phyloP scores from a whole-genome alignment of 2,113 vertebrate genomes.

The Phoxinus phoxinus region DNA sequence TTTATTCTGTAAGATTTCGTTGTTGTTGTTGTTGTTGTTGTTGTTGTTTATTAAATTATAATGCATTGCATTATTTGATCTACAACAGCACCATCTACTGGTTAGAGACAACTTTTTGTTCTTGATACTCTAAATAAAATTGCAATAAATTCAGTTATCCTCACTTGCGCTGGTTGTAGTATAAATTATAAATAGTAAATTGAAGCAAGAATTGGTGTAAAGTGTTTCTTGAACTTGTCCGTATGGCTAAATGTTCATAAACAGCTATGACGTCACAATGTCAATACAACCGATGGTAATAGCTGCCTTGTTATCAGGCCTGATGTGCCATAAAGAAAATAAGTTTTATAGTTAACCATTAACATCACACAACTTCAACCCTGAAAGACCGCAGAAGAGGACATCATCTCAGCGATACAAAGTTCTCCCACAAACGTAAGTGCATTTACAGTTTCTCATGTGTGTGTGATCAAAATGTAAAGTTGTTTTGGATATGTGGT shows the following conservation, averaged over 20 bases:
- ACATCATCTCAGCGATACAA: not conserved
- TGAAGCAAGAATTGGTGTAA: not conserved
- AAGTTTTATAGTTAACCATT: conserved; percentile 63
- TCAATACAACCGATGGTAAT: not conserved
- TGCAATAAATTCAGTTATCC: not conserved
- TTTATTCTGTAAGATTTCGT: not conserved
- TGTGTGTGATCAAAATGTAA: not conserved
- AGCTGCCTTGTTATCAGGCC: not conserved
- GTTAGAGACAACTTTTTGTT: not conserved
- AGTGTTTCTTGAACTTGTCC: not conserved
- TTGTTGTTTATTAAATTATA: not conserved
- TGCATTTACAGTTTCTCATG: not conserved
- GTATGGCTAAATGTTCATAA: not conserved
- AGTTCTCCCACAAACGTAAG: conserved; percentile 56
- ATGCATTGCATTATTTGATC: not conserved
- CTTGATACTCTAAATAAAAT: not conserved
- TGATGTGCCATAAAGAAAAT: conserved; percentile 69
- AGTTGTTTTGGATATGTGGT: not conserved
- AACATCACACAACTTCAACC: conserved; percentile 70
- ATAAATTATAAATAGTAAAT: not conserved
- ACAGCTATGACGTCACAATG: not conserved
- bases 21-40: too few species aligned
- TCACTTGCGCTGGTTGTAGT: not conserved
- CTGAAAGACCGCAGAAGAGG: not conserved
- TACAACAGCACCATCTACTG: conserved; percentile 33